Evolutionary conservation across 2,888 invertebrate genomes (phyloP).

Genomic region (Rhyacophila evoluta): DNA sequence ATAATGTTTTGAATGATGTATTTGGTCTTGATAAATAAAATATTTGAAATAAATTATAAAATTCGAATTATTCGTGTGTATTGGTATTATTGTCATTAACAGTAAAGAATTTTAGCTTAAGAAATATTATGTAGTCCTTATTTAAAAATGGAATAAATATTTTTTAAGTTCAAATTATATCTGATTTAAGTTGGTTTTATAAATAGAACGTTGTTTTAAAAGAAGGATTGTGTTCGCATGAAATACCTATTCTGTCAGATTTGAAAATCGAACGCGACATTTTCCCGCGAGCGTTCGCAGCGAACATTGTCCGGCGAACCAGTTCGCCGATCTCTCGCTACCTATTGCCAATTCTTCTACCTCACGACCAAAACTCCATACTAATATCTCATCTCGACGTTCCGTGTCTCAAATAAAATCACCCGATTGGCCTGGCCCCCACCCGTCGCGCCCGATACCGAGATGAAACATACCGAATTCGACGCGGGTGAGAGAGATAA

Average conservation of each 20-base stretch:
- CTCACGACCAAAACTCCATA: constrained; percentile 31
- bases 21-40: too few species aligned
- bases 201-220: neutral
- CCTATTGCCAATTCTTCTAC: constrained; percentile 41
- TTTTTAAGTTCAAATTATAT: too few species aligned
- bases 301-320: constrained; percentile 27
- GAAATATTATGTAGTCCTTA: neutral
- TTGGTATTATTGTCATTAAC: too few species aligned
- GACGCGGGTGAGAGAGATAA: constrained; percentile 33
- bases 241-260: constrained; percentile 20
- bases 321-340: constrained; percentile 29
- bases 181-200: too few species aligned
- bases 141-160: neutral
- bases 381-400: constrained; percentile 46
- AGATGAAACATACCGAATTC: constrained; percentile 32
- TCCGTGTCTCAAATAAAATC: constrained; percentile 49
- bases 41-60: too few species aligned
- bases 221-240: neutral
- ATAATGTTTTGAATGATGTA: too few species aligned
- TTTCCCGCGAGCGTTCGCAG: constrained; percentile 23
- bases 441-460: constrained; percentile 40
- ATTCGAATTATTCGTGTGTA: too few species aligned
- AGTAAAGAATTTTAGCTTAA: neutral
- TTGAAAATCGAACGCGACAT: constrained; percentile 26
- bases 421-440: constrained; percentile 51